These are phyloP conservation scores for Trididemnum miniatum DNA, from an alignment of 23 tunicate genomes.

Conservation along the genomic window DNA sequence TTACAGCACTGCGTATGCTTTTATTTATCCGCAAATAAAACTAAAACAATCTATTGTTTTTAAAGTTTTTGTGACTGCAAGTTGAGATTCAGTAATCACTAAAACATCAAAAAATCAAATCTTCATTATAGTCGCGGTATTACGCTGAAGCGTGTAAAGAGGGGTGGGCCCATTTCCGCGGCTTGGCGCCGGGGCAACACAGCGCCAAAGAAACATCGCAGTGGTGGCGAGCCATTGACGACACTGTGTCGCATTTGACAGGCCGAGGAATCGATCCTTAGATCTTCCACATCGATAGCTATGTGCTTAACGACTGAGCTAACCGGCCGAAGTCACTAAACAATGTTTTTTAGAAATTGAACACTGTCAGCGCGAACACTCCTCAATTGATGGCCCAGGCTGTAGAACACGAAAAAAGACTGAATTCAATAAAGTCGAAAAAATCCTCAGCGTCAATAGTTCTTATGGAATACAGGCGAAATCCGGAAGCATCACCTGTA, in stretches of 20 bases:
- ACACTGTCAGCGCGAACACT: constrained; percentile 38
- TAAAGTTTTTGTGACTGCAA: no score
- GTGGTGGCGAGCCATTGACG: not conserved
- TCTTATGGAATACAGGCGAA: constrained; percentile 3
- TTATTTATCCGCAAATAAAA: no score
- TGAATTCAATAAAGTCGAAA: not conserved
- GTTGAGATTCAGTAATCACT: no score
- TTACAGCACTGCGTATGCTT: no score
- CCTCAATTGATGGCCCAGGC: constrained; percentile 33
- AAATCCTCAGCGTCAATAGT: not conserved
- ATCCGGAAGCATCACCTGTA: not conserved
- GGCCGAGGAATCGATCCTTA: not conserved
- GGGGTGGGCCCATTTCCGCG: not conserved
- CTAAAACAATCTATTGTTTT: no score
- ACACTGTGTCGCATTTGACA: no score
- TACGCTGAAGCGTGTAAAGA: no score
- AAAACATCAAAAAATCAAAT: no score
- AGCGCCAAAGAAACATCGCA: not conserved
- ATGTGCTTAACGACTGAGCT: not conserved
- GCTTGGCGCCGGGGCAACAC: not conserved
- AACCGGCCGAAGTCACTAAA: not conserved
- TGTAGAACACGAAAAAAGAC: constrained; percentile 16
- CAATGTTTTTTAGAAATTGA: constrained; percentile 24
- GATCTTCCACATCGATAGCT: not conserved
- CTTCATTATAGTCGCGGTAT: no score